Evolutionary conservation across 2,113 vertebrate species (phyloP).

Genomic region (Tupaia tana): DNA sequence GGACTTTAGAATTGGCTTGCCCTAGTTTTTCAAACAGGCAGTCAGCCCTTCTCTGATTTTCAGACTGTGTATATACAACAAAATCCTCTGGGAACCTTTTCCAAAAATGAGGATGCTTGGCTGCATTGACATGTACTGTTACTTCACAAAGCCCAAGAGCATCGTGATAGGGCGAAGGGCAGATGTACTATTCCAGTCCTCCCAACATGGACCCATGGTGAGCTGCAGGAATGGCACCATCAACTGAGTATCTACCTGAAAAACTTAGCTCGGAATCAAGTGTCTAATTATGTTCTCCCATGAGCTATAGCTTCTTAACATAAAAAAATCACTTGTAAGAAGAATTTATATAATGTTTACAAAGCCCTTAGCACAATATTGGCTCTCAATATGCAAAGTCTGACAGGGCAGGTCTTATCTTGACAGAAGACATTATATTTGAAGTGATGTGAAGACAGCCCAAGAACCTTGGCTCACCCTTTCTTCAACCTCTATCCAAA

Average conservation of each 20-base stretch:
- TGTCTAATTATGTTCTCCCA: neutral
- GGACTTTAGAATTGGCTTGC: neutral
- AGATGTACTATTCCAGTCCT: neutral
- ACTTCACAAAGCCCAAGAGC: neutral
- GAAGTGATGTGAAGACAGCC: neutral
- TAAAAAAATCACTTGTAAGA: neutral
- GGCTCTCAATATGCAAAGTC: neutral
- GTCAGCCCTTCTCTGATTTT: neutral
- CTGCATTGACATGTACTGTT: neutral
- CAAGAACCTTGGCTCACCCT: neutral
- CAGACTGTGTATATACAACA: neutral
- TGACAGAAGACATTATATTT: neutral
- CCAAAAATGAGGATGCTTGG: neutral
- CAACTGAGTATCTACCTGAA: neutral
- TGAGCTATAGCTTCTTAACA: neutral
- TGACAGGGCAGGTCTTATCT: neutral
- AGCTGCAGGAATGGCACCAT: neutral
- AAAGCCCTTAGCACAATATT: neutral
- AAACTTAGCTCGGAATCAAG: neutral
- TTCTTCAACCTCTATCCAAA: slow-evolving; percentile 7
- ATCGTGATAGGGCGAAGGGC: neutral
- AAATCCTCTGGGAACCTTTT: neutral
- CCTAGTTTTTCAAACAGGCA: neutral
- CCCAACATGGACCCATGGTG: neutral
- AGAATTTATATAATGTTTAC: neutral